Base-by-base conservation (phyloP, 1,140 invertebrate species). In the Heliothis subflexa region DNA sequence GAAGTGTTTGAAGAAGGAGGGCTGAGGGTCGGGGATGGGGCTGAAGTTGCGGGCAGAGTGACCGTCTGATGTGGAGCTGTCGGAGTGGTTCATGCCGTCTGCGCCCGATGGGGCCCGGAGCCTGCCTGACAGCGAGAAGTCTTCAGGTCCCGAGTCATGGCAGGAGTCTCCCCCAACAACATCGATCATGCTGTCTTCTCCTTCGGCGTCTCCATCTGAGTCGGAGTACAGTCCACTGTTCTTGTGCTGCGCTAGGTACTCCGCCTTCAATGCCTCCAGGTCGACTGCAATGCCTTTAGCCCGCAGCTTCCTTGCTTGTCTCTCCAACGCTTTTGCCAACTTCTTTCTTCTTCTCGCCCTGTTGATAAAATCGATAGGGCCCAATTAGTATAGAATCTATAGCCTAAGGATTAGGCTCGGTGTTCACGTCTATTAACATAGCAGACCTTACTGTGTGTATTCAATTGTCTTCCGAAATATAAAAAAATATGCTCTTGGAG, bases 201-300 rank as follows among this genome's bases (percentile, higher is more conserved):
- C 96, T 83, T 97, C 97, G 3, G 95, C 95, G 78, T 97, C 97
- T 71, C 96, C 96, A 66, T 97, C 97, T 12, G 97, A 97, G 72
- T 96, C 97, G 49, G 96, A 97, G 81, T 96, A 96, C 82, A 95
- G 94, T 81, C 93, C 96, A 85, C 95, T 96, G 86, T 96, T 95
- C 82, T 96, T 95, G 80, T 96, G 95, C 92, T 97, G 95, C 66
- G 96, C 96, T 55, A 97, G 95, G 75, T 97, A 97, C 92, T 98
- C 97, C 90, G 97, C 96, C 87, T 98, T 98, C 25, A 99, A 94
- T 0, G 98, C 97, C 82, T 98, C 97, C 73, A 99, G 89, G 88
- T 98, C 98, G 11, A 98, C 98, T 25, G 97, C 96, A 82, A 98
- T 98, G 72, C 98, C 98, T 92, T 98, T 98, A 45, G 97, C 97